Conservation (phyloP, 2,888 invertebrate species). For the Nemapogon koenigi region DNA sequence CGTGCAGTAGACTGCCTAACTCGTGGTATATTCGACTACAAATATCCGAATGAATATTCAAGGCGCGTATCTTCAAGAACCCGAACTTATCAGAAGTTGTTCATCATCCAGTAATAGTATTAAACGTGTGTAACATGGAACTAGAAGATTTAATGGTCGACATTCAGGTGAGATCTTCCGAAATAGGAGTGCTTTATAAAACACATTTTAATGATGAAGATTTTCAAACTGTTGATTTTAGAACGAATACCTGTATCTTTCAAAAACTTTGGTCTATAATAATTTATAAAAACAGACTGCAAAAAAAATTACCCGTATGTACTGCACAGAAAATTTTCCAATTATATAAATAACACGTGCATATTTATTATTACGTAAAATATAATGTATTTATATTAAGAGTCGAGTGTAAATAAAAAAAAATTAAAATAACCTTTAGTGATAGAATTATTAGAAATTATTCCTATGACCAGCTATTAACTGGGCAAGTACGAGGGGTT, state of each 20-base stretch:
- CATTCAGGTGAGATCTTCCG: no score
- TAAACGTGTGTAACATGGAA: no score
- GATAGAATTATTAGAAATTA: not conserved
- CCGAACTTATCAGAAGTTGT: no score
- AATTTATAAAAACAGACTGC: not conserved
- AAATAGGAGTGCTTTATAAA: no score
- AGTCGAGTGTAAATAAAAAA: not conserved
- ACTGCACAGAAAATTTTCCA: not conserved
- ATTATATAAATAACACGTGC: not conserved
- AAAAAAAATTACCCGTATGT: not conserved
- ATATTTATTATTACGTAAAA: not conserved
- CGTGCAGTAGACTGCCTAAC: conserved; percentile 15
- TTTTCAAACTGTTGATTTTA: no score
- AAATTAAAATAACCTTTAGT: not conserved
- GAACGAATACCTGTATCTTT: no score
- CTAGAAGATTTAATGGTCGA: no score
- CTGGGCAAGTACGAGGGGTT: not conserved
- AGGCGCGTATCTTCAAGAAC: conserved; percentile 8
- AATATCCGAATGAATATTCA: conserved; percentile 12
- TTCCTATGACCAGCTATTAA: not conserved
- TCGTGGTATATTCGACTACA: conserved; percentile 13
- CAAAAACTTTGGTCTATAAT: not conserved
- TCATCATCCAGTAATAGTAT: no score
- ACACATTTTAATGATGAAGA: no score
- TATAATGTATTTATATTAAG: not conserved